Conservation (phyloP, 1,140 invertebrate genomes). For the Caenorhabditis latens region DNA sequence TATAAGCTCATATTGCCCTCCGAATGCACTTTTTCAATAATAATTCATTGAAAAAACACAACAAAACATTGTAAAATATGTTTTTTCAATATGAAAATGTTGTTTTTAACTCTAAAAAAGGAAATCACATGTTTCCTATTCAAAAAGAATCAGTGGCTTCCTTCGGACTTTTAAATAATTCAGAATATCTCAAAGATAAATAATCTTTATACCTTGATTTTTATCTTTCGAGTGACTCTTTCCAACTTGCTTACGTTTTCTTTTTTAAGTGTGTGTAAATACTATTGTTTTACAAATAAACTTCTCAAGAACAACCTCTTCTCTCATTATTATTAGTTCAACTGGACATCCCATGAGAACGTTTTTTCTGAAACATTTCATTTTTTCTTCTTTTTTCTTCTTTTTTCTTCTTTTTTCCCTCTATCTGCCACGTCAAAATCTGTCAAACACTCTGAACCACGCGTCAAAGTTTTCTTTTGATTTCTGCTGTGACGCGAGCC, state of each 20-base stretch:
- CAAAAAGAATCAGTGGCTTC: not conserved
- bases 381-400: not conserved
- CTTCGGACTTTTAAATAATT: not conserved
- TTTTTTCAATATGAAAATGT: no score
- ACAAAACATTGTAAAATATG: no score
- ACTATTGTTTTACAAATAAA: not conserved
- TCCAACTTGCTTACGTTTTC: constrained; percentile 12
- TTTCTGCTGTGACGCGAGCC: constrained; percentile 1
- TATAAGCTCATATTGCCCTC: no score
- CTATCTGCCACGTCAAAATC: constrained; percentile 13
- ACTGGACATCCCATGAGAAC: not conserved
- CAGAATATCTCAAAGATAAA: not conserved
- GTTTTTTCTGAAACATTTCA: constrained; percentile 10
- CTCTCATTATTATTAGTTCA: not conserved
- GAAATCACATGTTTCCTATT: not conserved
- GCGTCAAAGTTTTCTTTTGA: constrained; percentile 12
- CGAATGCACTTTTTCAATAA: no score
- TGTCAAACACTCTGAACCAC: constrained; percentile 19
- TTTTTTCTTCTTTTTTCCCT: not conserved
- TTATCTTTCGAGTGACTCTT: not conserved
- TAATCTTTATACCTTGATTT: constrained; percentile 1
- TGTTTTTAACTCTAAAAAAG: not conserved
- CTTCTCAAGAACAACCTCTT: not conserved
- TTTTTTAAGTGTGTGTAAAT: not conserved
- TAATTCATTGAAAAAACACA: no score